Base-by-base conservation (phyloP, 2,113 vertebrate genomes). In the Microtus richardsoni region DNA sequence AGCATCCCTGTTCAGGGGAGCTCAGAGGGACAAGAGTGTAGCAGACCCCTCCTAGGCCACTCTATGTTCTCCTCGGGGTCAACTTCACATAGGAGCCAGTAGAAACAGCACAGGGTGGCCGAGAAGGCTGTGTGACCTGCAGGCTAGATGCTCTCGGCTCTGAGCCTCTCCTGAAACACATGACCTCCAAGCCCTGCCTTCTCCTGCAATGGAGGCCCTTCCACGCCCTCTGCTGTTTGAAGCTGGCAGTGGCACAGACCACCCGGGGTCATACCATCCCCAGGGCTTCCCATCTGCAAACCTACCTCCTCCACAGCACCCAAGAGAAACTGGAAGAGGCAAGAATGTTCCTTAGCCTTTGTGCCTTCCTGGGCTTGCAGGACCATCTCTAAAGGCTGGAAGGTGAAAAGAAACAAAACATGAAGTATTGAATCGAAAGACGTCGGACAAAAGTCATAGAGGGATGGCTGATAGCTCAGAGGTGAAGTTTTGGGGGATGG, bases 171-270 rank as follows among this genome's bases (percentile, higher is more conserved):
- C 73, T 24, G 22, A 71, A 87, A 13, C 36, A 70, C 41, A 33
- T 39, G 10, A 2, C 30, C 64, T 49, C 21, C 13, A 0, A 12
- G 44, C 21, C 14, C 7, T 1, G 5, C 26, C 4, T 13, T 21
- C 64, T 74, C 7, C 4, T 0, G 26, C 7, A 1, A 3, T 9
- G 12, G 36, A 36, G 39, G 39, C 52, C 66, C 39, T 79, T 21
- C n/a, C 0, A 3, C 9, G 22, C 79, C 93, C 87, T 75, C 92
- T 94, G 88, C 96, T 96, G 94, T 64, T 47, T 44, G 12, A 39
- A 5, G 44, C 41, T 0, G 7, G 33, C 26, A 30, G n/a, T n/a
- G 77, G 52, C 13, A 7, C 33, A 5, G 39, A 58, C 28, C 28
- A n/a, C 49, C 17, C 36, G 36, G 62, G 24, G 28, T 13, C 39